These are phyloP conservation scores for Neodiprion fabricii DNA, from an alignment of 1,140 invertebrate species.

Conservation along the genomic window DNA sequence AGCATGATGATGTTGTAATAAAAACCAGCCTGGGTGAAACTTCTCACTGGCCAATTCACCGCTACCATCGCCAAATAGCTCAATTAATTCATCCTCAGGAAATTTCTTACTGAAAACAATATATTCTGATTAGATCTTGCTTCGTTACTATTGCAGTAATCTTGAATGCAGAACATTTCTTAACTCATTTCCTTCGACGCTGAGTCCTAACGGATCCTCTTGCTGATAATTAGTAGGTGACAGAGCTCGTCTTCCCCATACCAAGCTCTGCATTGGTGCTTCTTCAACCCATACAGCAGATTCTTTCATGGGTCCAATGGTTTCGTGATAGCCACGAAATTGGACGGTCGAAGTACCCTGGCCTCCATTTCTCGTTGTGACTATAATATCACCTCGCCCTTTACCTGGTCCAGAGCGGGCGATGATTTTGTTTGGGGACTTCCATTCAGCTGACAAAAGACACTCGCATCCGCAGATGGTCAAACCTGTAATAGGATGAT, in stretches of 20 bases:
- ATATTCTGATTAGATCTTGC: not conserved
- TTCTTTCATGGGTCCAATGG: constrained; percentile 93
- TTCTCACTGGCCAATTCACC: constrained; percentile 92
- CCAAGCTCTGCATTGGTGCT: constrained; percentile 75
- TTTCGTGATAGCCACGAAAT: constrained; percentile 88
- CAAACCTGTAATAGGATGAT: constrained; percentile 69
- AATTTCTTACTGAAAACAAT: constrained; percentile 74
- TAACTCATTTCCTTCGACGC: constrained; percentile 90
- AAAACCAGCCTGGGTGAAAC: constrained; percentile 94
- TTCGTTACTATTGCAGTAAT: not conserved
- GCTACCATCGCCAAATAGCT: constrained; percentile 88
- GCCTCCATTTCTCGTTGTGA: constrained; percentile 90
- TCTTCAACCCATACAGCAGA: constrained; percentile 99
- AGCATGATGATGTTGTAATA: constrained; percentile 93
- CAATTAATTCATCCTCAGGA: constrained; percentile 88
- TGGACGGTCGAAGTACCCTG: constrained; percentile 93
- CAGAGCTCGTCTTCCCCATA: constrained; percentile 82
- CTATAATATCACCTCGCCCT: constrained; percentile 94
- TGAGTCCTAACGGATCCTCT: constrained; percentile 93
- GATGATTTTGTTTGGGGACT: constrained; percentile 95
- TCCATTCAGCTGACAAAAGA: constrained; percentile 95
- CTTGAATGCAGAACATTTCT: constrained; percentile 26
- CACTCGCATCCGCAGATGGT: constrained; percentile 97
- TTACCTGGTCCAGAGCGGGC: constrained; percentile 93
- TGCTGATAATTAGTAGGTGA: constrained; percentile 85